A percentile compares a stretch with the other conserved stretches of the same genome.
Conservation (phyloP, 53 echinoderm and acorn worm genomes). For the Actinopyga echinites region DNA sequence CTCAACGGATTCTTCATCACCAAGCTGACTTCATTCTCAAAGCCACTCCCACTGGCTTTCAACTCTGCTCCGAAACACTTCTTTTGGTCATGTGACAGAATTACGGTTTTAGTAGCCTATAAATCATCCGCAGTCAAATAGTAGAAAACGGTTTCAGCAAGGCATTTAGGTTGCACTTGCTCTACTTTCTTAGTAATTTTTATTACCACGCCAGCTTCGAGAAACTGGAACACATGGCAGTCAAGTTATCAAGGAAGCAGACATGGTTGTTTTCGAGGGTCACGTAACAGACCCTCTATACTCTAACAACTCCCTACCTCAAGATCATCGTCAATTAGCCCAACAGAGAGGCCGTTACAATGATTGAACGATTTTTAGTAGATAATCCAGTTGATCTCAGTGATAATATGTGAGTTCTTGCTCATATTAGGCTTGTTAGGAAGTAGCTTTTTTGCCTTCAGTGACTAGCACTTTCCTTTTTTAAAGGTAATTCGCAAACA, state of each 20-base stretch:
- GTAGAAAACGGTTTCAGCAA: background rate
- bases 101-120: background rate
- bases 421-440: too few species aligned
- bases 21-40: background rate
- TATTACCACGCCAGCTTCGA: background rate
- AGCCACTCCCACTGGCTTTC: background rate
- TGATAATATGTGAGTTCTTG: too few species aligned
- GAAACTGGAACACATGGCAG: background rate
- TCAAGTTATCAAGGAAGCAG: background rate
- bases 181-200: background rate
- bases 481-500: too few species aligned
- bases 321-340: background rate
- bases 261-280: background rate
- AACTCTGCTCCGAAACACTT: background rate
- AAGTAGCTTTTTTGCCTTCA: too few species aligned
- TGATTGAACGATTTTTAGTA: too few species aligned
- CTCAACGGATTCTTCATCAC: background rate
- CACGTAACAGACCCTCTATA: background rate
- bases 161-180: background rate
- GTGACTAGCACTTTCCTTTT: too few species aligned
- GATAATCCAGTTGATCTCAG: too few species aligned
- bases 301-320: too few species aligned
- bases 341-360: too few species aligned
- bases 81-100: constrained; percentile 16
- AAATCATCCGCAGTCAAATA: background rate